Evolutionary conservation across 2,888 invertebrate species (phyloP), one percentile per base, ranked within the genome.

Genomic region (Drosophila robusta): DNA sequence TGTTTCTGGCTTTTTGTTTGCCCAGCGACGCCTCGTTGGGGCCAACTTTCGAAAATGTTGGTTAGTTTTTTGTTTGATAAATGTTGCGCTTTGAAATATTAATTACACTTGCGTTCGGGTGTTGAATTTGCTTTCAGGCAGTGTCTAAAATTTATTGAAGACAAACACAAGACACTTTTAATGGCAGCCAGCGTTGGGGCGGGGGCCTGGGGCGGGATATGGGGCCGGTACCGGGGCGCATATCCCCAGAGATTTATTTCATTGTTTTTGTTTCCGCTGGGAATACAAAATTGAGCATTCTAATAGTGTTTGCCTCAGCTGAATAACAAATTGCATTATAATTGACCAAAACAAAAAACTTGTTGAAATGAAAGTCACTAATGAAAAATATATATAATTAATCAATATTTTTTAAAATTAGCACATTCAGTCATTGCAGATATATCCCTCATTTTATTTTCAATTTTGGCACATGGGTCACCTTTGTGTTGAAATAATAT

Each of bases 11-110:
- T 64, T 67, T 57, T 67, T 70, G 51, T 74, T 52, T 47, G 57
- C 36, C 18, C 55, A 56, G 7, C 26, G 26, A 29, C 26, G 50
- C 56, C 57, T 55, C 50, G 55, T 51, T 51, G 54, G 38, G 51
- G 74, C 68, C 67, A 84, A 84, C 85, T 84, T 84, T 82, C 88
- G 55, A 87, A 89, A 85, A 83, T 80, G 34, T 69, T 70, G 58
- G 65, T 64, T 76, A 54, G 57, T 50, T 78, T 70, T 70, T 77
- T 60, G 41, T 75, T 73, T 89, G 89, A 85, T 85, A 89, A 89
- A 89, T 85, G 85, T 71, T 79, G 67, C 62, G 77, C 80, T 87
- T 74, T 75, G 85, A 89, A 89, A 85, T 85, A 85, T 85, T 85
- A 89, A 89, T 89, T 89, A 85, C 89, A 87, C 82, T 89, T 70